These are phyloP conservation scores for Taenioides sp. DNA, from an alignment of 2,797 vertebrate species.

Conservation along the genomic window DNA sequence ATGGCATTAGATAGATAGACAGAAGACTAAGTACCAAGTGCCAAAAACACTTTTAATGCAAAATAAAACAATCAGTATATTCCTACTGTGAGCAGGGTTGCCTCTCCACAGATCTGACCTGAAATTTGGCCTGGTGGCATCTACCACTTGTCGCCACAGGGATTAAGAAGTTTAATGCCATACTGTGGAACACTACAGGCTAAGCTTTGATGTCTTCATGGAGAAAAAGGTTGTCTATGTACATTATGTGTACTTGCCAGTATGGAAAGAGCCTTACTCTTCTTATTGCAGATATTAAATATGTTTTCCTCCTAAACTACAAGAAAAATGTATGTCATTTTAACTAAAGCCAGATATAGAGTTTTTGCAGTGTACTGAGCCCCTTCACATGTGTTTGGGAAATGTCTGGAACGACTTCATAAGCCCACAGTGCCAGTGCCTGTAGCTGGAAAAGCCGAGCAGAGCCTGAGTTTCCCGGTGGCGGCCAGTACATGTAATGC, in stretches of 20 bases:
- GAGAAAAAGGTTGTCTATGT: background rate
- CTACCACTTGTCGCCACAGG: background rate
- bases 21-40: too few relatives aligned
- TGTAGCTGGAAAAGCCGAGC: conserved; percentile 10
- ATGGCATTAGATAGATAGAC: too few relatives aligned
- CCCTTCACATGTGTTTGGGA: conserved; percentile 24
- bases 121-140: too few relatives aligned
- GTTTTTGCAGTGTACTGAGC: background rate
- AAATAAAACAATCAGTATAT: too few relatives aligned
- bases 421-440: conserved; percentile 7
- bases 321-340: background rate
- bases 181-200: background rate
- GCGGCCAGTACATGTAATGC: conserved; percentile 46
- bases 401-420: conserved; percentile 30
- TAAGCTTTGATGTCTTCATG: background rate
- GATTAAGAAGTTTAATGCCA: background rate
- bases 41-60: too few relatives aligned
- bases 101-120: too few relatives aligned
- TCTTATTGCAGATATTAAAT: background rate
- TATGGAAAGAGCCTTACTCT: background rate
- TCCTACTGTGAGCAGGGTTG: too few relatives aligned
- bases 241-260: background rate
- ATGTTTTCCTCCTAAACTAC: background rate
- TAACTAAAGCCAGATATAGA: too few relatives aligned
- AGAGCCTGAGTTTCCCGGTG: conserved; percentile 35